Evolutionary conservation across 2,113 vertebrate species (phyloP).

Genomic region (Chaenogobius annularis): DNA sequence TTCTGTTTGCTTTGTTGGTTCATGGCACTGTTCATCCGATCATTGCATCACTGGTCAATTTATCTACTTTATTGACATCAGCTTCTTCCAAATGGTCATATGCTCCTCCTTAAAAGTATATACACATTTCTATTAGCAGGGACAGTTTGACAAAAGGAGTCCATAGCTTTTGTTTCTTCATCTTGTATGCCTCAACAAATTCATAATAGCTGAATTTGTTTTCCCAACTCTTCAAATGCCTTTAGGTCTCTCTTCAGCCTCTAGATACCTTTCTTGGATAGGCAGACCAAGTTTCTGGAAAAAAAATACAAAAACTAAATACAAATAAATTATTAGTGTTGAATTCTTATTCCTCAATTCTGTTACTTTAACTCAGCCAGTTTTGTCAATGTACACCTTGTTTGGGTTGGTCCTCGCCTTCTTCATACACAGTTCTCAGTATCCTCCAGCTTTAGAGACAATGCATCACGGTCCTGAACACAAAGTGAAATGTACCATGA

Average conservation of each 20-base stretch:
- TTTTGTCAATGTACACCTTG: constrained; percentile 97
- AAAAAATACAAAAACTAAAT: constrained; percentile 7
- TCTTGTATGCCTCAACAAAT: constrained; percentile 89
- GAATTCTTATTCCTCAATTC: neutral
- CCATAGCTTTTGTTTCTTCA: constrained; percentile 71
- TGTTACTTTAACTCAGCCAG: constrained; percentile 87
- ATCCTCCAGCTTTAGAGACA: constrained; percentile 90
- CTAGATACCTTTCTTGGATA: constrained; percentile 87
- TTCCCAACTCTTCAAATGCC: constrained; percentile 94
- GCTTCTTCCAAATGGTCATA: constrained; percentile 92
- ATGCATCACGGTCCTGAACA: constrained; percentile 84
- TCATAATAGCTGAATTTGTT: constrained; percentile 96
- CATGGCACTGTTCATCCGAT: constrained; percentile 96
- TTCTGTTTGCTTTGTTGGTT: constrained; percentile 93
- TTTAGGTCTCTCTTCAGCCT: constrained; percentile 93
- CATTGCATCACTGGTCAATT: constrained; percentile 85
- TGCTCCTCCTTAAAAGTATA: constrained; percentile 81
- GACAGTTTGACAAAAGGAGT: neutral
- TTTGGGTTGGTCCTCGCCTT: constrained; percentile 96
- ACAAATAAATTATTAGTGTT: neutral
- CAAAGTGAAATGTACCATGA: neutral
- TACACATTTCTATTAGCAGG: neutral
- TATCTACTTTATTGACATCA: constrained; percentile 89
- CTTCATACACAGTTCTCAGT: constrained; percentile 97
- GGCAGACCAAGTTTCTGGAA: constrained; percentile 88